Conservation (phyloP, 2,888 invertebrate species). For the Lasius fuliginosus region DNA sequence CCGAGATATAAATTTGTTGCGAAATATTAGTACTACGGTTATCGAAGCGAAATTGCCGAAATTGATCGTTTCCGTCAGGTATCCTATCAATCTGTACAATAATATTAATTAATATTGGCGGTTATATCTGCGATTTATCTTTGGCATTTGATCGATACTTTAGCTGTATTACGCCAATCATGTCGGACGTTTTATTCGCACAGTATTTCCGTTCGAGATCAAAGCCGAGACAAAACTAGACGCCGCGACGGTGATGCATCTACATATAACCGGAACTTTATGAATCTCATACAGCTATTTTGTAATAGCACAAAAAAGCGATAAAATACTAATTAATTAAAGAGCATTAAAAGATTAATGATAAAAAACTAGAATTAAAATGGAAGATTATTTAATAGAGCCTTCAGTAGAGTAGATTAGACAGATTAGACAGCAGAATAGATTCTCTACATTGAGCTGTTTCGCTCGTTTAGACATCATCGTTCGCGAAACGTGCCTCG, state of each 20-base stretch:
- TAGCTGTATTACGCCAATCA: slow-evolving; percentile 9
- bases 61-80: slow-evolving; percentile 15
- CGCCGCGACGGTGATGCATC: background rate
- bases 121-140: slow-evolving; percentile 46
- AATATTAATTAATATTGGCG: slow-evolving; percentile 40
- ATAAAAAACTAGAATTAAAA: background rate
- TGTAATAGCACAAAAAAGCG: background rate
- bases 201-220: slow-evolving; percentile 12
- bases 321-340: slow-evolving; percentile 16
- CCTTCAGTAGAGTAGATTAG: background rate
- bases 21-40: slow-evolving; percentile 32
- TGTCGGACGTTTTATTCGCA: slow-evolving; percentile 43
- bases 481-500: slow-evolving; percentile 35
- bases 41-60: slow-evolving; percentile 19
- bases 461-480: slow-evolving; percentile 35
- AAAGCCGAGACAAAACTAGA: slow-evolving; percentile 19
- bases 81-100: slow-evolving; percentile 21
- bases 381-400: background rate
- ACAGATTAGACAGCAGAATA: background rate
- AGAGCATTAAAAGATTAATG: background rate
- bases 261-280: slow-evolving; percentile 4
- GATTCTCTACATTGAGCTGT: slow-evolving; percentile 13
- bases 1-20: slow-evolving; percentile 22
- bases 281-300: slow-evolving; percentile 5
- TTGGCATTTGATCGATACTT: background rate